Percentiles rank a stretch among this genome's conserved stretches.
Evolutionary conservation across 2,888 invertebrate species (phyloP).

Genomic region (Erebia epiphron): DNA sequence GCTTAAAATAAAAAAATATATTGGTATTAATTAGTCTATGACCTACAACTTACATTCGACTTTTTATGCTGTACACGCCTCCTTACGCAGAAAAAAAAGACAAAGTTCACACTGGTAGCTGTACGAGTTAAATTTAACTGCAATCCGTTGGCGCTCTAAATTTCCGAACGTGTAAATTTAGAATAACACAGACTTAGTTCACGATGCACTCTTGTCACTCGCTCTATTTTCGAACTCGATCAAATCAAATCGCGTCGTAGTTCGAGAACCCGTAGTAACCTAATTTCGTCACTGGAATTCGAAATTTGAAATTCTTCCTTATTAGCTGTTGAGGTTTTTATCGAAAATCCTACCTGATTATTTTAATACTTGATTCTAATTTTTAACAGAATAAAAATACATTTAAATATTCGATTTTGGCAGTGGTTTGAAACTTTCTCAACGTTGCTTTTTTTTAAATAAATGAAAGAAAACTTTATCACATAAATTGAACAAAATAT

Average conservation of each 20-base stretch:
- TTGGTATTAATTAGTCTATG: slow-evolving; percentile 1
- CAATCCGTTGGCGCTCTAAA: slow-evolving; percentile 79
- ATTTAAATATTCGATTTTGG: not conserved
- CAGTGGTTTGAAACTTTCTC: slow-evolving; percentile 1
- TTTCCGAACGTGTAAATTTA: slow-evolving; percentile 77
- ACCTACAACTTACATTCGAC: not conserved
- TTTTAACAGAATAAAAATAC: not conserved
- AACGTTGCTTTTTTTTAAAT: not conserved
- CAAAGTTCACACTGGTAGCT: slow-evolving; percentile 79
- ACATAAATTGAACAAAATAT: not conserved
- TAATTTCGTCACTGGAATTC: slow-evolving; percentile 38
- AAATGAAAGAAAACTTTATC: not conserved
- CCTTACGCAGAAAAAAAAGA: slow-evolving; percentile 43
- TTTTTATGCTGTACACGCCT: slow-evolving; percentile 15
- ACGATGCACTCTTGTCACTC: slow-evolving; percentile 77
- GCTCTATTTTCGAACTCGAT: slow-evolving; percentile 65
- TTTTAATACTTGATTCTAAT: not conserved
- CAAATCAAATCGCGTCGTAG: slow-evolving; percentile 43
- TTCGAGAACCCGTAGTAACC: slow-evolving; percentile 45
- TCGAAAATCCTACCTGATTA: not conserved
- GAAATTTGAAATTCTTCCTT: slow-evolving; percentile 29
- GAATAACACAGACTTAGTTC: slow-evolving; percentile 74
- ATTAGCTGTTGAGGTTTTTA: slow-evolving; percentile 8
- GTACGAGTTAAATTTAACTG: slow-evolving; percentile 55
- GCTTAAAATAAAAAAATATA: not conserved